These are phyloP conservation scores for Catharus minimus DNA, from an alignment of 2,113 vertebrate genomes.

Conservation along the genomic window DNA sequence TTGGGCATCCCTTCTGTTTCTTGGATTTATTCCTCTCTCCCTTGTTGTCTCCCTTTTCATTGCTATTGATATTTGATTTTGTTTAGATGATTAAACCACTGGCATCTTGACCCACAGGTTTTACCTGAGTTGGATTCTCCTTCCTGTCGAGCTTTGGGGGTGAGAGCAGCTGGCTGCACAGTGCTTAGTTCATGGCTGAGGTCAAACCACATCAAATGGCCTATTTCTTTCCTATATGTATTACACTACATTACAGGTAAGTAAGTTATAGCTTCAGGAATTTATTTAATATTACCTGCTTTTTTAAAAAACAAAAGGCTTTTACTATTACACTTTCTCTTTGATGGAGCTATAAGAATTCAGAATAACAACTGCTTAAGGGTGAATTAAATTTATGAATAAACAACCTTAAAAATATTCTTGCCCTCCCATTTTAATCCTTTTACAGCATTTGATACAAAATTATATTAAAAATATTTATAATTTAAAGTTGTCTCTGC, in stretches of 20 bases:
- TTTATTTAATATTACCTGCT: background rate
- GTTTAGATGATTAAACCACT: background rate
- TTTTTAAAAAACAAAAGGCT: background rate
- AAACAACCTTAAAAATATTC: background rate
- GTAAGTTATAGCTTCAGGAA: background rate
- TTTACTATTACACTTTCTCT: background rate
- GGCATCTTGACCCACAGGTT: background rate
- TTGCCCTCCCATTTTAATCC: background rate
- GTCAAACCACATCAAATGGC: background rate
- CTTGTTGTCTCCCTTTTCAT: background rate
- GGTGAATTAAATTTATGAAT: background rate
- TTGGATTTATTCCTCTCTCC: background rate
- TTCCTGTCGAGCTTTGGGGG: accelerated
- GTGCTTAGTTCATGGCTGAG: background rate
- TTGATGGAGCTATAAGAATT: background rate
- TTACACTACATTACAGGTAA: background rate
- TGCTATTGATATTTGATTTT: background rate
- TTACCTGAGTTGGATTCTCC: background rate
- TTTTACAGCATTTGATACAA: background rate
- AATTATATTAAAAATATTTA: background rate
- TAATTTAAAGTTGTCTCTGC: background rate
- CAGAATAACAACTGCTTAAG: background rate
- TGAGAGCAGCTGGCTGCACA: background rate
- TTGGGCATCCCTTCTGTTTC: background rate
- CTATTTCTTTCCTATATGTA: background rate